Evolutionary conservation across 2,888 invertebrate species (phyloP).

Genomic region (Pristionchus entomophagus): DNA sequence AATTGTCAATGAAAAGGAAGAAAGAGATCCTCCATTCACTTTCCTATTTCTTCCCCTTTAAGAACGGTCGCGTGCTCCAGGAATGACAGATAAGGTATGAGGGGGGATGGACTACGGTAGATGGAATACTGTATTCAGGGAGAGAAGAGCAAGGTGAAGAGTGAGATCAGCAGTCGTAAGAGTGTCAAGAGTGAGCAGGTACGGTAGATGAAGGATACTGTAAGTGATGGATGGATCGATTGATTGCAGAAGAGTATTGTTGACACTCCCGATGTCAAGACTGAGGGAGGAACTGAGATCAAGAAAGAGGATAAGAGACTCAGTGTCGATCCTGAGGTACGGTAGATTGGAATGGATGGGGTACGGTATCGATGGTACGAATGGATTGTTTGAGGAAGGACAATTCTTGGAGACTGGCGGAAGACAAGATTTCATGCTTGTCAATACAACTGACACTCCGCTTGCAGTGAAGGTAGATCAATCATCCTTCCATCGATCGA

Average conservation of each 20-base stretch:
- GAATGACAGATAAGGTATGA: constrained; percentile 12
- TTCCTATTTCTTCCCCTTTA: neutral
- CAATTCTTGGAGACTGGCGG: constrained; percentile 39
- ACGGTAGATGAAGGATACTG: neutral
- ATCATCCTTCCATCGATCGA: neutral
- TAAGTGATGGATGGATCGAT: neutral
- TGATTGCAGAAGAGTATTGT: neutral
- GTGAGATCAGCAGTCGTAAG: neutral
- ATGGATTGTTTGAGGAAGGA: neutral
- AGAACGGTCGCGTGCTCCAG: constrained; percentile 22
- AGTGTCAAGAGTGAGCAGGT: neutral
- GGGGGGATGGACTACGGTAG: neutral
- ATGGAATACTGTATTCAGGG: neutral
- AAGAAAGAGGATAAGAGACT: constrained; percentile 34
- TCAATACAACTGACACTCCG: constrained; percentile 25
- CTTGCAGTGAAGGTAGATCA: constrained; percentile 23
- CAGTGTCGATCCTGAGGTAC: constrained; percentile 12
- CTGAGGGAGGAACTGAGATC: neutral
- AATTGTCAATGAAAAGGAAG: too few species aligned
- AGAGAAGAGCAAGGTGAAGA: constrained; percentile 10
- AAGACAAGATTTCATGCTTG: constrained; percentile 15
- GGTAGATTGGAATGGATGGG: neutral
- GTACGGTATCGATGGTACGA: neutral
- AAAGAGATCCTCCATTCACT: too few species aligned
- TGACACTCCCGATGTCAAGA: neutral